Conservation (phyloP, 2,797 vertebrate species). For the Xiphorhynchus erythropygius region DNA sequence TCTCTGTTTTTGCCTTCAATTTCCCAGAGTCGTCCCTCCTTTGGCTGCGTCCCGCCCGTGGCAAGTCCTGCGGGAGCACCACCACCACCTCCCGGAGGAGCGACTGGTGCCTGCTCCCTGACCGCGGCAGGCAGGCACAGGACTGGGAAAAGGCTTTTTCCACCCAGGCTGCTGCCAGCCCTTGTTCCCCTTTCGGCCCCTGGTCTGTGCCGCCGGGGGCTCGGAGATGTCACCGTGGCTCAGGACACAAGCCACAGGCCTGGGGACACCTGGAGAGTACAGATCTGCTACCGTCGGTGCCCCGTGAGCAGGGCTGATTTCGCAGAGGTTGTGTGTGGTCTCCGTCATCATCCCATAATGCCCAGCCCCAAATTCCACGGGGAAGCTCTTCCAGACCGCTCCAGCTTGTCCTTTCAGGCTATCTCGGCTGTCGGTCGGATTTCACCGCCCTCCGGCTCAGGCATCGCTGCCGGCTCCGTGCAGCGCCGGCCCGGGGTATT, state of each 20-base stretch:
- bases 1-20: not conserved
- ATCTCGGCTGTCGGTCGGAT: not conserved
- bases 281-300: too few relatives aligned
- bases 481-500: not conserved
- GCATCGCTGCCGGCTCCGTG: accelerated
- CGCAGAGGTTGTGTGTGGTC: not conserved
- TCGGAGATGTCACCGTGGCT: not conserved
- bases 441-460: not conserved
- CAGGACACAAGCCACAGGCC: too few relatives aligned
- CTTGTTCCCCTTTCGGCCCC: not conserved
- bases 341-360: not conserved
- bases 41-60: too few relatives aligned
- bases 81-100: not conserved
- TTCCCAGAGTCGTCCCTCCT: accelerated
- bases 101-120: not conserved
- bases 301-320: not conserved
- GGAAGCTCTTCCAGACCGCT: not conserved
- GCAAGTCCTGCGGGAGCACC: not conserved
- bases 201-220: not conserved
- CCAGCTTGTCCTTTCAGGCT: not conserved
- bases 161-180: not conserved
- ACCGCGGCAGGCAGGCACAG: not conserved
- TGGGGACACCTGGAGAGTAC: accelerated
- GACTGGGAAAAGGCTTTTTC: not conserved
- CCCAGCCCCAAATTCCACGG: too few relatives aligned